Evolutionary conservation across 2,113 vertebrate genomes (phyloP), one percentile per base, ranked within the genome.

Genomic region (Martes martes): DNA sequence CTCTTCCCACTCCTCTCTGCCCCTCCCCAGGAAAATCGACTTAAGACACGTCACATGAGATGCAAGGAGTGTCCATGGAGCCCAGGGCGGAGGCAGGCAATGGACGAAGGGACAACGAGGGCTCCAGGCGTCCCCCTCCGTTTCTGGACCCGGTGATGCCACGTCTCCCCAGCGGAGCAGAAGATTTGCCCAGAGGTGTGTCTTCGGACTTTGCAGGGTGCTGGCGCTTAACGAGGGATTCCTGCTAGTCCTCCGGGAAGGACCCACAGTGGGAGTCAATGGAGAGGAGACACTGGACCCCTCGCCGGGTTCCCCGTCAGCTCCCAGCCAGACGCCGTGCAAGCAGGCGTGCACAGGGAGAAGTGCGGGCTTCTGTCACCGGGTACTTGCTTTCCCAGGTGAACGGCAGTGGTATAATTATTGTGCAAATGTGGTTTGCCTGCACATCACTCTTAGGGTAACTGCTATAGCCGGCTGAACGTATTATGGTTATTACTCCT

Each of bases 281-380:
- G 26, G 42, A 16, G 47, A 63, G 13, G 31, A 42, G 31, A 50
- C 28, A 31, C 19, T 1, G 55, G 69, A 23, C 13, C 9, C 52
- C 65, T 55, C 0, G 0, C 47, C 26, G 52, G 23, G 18, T 11
- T 57, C 74, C 61, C 36, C 1, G 0, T 16, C 2, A 16, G 55
- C 18, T 31, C 39, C 4, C n/a, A 65, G 10, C 13, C 2, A 8
- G 31, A 31, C 14, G 28, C 11, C 6, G 28, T 31, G 28, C 26
- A 7, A 31, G 63, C 5, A 15, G 26, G 5, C 52, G 31, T 61
- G 8, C n/a, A 1, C 0, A 0, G 33, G 63, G 55, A 55, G 52
- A 55, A 55, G 52, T 55, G 52, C 16, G 18, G 52, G 52, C 52
- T 55, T 55, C 52, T 55, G 28, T 19, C 19, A 14, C 2, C 0